These are phyloP conservation scores for Agriotes lineatus DNA, from an alignment of 2,888 invertebrate species.

Conservation along the genomic window DNA sequence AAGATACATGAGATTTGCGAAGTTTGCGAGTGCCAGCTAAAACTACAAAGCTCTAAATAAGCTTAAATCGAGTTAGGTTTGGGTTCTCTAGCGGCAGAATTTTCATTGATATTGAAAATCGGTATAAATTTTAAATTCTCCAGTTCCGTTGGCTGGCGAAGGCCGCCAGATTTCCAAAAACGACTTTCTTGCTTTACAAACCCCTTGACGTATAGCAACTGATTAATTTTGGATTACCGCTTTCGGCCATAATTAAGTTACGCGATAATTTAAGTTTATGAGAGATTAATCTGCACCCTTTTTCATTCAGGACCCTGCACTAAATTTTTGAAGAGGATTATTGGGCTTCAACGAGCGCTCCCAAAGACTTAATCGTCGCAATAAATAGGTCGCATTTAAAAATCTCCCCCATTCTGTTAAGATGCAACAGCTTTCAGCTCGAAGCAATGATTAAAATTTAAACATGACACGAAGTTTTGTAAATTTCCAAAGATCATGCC, in stretches of 20 bases:
- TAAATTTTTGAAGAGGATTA: slow-evolving; percentile 11
- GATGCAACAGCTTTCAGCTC: too few relatives aligned
- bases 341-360: neutral
- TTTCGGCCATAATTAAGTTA: slow-evolving; percentile 10
- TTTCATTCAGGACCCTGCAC: neutral
- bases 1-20: slow-evolving; percentile 6
- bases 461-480: too few relatives aligned
- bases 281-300: slow-evolving; percentile 10
- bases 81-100: neutral
- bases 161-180: neutral
- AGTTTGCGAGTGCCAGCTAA: slow-evolving; percentile 14
- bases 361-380: neutral
- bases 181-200: neutral
- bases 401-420: too few relatives aligned
- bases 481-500: too few relatives aligned
- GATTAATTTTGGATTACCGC: slow-evolving; percentile 15
- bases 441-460: too few relatives aligned
- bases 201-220: neutral
- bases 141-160: neutral
- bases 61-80: slow-evolving; percentile 5
- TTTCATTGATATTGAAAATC: slow-evolving; percentile 14
- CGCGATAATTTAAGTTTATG: slow-evolving; percentile 7
- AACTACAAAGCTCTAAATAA: slow-evolving; percentile 13
- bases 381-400: too few relatives aligned
- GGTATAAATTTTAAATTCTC: slow-evolving; percentile 9